These are phyloP conservation scores for Tolypeutes matacus DNA, from an alignment of 2,797 vertebrate species.

Conservation along the genomic window DNA sequence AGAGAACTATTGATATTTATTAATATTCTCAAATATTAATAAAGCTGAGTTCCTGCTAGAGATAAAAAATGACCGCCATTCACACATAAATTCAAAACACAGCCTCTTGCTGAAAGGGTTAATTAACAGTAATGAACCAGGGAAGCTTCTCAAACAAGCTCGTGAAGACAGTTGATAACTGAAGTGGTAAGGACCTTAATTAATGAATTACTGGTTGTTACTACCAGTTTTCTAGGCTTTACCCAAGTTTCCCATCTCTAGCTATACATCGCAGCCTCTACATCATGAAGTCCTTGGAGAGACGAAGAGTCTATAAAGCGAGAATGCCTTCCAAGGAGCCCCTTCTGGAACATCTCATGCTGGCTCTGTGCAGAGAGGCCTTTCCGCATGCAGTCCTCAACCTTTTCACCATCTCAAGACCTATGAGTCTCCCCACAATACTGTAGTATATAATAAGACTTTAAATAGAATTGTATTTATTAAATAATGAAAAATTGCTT, in stretches of 20 bases:
- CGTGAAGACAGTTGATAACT: background rate
- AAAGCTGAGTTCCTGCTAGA: background rate
- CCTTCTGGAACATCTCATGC: background rate
- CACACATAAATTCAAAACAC: background rate
- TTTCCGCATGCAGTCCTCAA: background rate
- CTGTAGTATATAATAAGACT: background rate
- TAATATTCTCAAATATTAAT: constrained; percentile 24
- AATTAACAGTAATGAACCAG: background rate
- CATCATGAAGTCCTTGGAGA: background rate
- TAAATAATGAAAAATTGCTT: background rate
- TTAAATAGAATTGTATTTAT: background rate
- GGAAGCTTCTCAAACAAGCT: constrained; percentile 1
- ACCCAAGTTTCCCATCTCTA: background rate
- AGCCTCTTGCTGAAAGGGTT: background rate
- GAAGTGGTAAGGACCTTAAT: background rate
- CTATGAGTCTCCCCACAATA: background rate
- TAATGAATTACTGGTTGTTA: background rate
- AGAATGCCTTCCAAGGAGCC: background rate
- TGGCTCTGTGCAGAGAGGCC: background rate
- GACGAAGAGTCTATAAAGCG: too few relatives aligned
- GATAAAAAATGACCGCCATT: background rate
- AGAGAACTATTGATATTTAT: background rate
- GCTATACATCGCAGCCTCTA: background rate
- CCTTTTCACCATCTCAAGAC: background rate
- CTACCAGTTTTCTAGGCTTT: background rate